Evolutionary conservation across 2,888 invertebrate species (phyloP).

Genomic region (Cacoxenus indagator): DNA sequence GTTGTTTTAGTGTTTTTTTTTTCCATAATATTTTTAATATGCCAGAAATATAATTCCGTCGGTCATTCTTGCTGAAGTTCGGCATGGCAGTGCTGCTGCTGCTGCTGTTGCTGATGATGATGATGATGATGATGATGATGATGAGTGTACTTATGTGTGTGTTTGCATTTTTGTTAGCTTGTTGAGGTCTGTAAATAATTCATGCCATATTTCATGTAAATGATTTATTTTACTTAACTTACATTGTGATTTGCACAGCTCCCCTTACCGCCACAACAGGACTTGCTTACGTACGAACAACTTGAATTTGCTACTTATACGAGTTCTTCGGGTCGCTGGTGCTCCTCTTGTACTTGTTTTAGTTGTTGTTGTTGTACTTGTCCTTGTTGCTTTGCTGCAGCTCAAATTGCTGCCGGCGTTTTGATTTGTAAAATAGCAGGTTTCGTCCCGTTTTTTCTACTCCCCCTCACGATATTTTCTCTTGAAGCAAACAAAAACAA

Average conservation of each 20-base stretch:
- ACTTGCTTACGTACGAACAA: background rate
- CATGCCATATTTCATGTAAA: constrained; percentile 58
- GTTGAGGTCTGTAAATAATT: constrained; percentile 39
- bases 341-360: constrained; percentile 21
- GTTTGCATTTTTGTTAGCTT: constrained; percentile 25
- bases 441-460: background rate
- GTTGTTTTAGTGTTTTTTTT: no score
- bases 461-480: background rate
- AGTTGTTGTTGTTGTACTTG: constrained; percentile 29
- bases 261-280: background rate
- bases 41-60: no score
- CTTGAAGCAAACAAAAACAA: background rate
- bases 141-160: constrained; percentile 24
- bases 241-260: constrained; percentile 48
- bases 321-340: constrained; percentile 21
- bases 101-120: no score
- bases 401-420: constrained; percentile 58
- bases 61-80: no score
- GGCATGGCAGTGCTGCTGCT: no score
- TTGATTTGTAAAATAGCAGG: constrained; percentile 51
- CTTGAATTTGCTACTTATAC: constrained; percentile 31
- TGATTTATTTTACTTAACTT: constrained; percentile 59
- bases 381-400: constrained; percentile 35
- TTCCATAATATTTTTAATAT: no score
- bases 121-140: no score